Conservation (phyloP, 2,113 vertebrate genomes). For the Petrocephalus zakoni region DNA sequence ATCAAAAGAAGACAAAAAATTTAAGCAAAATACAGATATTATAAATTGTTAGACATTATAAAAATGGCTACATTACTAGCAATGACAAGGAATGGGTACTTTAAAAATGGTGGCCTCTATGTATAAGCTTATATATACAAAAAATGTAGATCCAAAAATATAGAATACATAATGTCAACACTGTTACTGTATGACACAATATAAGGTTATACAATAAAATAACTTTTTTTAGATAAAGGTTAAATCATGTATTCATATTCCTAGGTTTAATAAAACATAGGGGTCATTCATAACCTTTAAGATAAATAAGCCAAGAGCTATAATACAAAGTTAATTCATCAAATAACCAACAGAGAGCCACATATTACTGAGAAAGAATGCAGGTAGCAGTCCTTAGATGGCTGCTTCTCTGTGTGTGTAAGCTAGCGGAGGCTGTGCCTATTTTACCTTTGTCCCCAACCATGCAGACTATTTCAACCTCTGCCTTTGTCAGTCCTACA, state of each 20-base stretch:
- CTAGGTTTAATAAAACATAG: neutral
- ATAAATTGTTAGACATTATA: neutral
- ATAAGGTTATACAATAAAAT: neutral
- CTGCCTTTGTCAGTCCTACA: slow-evolving; percentile 40
- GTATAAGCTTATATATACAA: neutral
- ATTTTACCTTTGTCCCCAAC: neutral
- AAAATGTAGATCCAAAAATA: neutral
- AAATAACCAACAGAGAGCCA: neutral
- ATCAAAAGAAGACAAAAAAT: neutral
- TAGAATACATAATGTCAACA: neutral
- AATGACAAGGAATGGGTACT: neutral
- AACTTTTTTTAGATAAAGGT: neutral
- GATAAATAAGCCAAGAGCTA: neutral
- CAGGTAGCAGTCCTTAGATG: slow-evolving; percentile 26
- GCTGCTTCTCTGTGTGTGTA: slow-evolving; percentile 33
- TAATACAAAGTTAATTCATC: neutral
- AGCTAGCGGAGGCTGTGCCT: neutral
- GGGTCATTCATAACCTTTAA: neutral
- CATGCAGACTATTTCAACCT: slow-evolving; percentile 7
- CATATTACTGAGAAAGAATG: slow-evolving; percentile 36
- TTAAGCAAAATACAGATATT: neutral
- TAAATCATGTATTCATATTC: neutral
- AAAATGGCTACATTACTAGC: neutral
- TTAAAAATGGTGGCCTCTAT: neutral
- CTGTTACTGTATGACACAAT: neutral